Evolutionary conservation across 53 echinoderm and acorn worm genomes (phyloP).

Genomic region (Astropecten irregularis): DNA sequence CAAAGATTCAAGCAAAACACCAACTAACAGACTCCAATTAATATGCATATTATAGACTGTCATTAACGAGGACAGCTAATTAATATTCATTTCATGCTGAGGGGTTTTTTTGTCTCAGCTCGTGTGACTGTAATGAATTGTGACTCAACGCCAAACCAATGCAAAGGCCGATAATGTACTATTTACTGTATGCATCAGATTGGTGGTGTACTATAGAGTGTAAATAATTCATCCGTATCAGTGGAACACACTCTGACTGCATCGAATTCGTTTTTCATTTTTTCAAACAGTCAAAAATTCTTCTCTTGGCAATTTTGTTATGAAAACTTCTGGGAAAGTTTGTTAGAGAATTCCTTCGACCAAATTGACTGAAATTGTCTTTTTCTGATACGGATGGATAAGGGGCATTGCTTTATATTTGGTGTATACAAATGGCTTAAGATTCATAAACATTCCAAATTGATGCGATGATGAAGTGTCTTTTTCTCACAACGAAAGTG

Average conservation of each 20-base stretch:
- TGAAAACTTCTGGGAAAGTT: background rate
- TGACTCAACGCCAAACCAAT: conserved; percentile 12
- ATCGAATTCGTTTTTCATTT: no score
- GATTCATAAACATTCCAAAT: conserved; percentile 47
- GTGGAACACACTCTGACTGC: no score
- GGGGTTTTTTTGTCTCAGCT: background rate
- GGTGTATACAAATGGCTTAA: conserved; percentile 13
- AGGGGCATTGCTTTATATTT: no score
- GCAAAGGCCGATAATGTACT: conserved; percentile 11
- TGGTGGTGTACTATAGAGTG: background rate
- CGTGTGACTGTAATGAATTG: background rate
- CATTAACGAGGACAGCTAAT: background rate
- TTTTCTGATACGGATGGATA: no score
- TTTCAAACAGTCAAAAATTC: background rate
- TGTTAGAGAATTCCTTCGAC: background rate
- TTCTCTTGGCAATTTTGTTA: background rate
- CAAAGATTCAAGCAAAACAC: background rate
- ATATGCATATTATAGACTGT: no score
- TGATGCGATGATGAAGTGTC: background rate
- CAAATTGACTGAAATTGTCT: no score
- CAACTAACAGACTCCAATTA: background rate
- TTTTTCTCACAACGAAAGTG: background rate
- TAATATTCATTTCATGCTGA: background rate
- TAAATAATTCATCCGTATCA: background rate
- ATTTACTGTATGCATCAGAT: background rate